Base-by-base conservation (phyloP, 2,888 invertebrate species). In the Gonocerus acuteangulatus region DNA sequence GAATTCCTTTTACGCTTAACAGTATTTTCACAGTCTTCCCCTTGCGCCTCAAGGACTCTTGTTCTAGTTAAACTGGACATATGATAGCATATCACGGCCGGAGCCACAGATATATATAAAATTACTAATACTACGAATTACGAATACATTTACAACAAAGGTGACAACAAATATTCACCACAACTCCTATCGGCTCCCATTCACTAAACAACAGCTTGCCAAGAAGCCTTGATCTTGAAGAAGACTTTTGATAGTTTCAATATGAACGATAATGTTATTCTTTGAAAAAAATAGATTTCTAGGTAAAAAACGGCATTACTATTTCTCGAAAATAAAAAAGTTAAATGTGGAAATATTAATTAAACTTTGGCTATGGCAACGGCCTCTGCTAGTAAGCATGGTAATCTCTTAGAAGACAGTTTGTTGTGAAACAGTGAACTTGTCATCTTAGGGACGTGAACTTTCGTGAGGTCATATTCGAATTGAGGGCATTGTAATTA, bases 71-170 rank as follows among this genome's bases (percentile, higher is more conserved):
- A 63, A 61, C 66, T 79, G 80, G 84, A 84, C 84, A 85, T 85
- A 84, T 76, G 82, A 81, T 77, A 78, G 81, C 83, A 83, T 84
- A 79, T 78, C 82, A 71, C 70, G 74, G 73, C 73, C 73, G 71
- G 58, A 67, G 69, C 68, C 69, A 48, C 62, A 44, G 57, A 57
- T 57, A 45, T 45, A 45, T 36, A 57, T 45, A 57, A 57, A 57
- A 57, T 57, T 27, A 57, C 47, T 57, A 47, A 45, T 57, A 42
- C 39, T 57, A 45, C 44, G n/a, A 45, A 27, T 15, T 45, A 57
- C 42, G 21, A 32, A 45, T 45, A 39, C 57, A 57, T 57, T 39
- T 45, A 21, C 4, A 57, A 47, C 32, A 47, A 57, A 32, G 23
- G 42, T 57, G 39, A 57, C 45, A 45, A 57, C 57, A 57, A 57